Evolutionary conservation across 2,797 vertebrate genomes (phyloP).

Genomic region (Menidia menidia): DNA sequence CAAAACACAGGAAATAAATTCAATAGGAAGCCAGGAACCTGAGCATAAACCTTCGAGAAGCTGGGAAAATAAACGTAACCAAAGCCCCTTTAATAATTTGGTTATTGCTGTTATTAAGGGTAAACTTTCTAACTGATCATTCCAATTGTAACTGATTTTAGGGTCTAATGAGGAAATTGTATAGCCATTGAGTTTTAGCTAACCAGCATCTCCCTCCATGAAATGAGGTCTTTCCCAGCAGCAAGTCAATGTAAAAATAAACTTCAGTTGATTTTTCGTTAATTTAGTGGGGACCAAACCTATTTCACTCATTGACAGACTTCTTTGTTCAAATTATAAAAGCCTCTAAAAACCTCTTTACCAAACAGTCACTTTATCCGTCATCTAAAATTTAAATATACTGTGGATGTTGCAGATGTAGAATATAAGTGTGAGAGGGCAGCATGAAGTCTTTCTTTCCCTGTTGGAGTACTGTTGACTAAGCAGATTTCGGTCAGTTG

Average conservation of each 20-base stretch:
- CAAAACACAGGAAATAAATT: background rate
- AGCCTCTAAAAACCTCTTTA: background rate
- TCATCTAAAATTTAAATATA: no score
- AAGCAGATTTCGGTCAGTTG: background rate
- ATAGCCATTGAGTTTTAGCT: background rate
- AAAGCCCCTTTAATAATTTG: background rate
- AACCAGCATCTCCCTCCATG: background rate
- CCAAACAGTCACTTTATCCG: background rate
- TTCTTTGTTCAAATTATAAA: background rate
- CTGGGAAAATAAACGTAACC: background rate
- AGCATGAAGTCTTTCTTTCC: background rate
- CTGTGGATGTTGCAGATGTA: background rate
- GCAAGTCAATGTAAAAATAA: background rate
- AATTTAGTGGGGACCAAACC: background rate
- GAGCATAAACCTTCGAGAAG: background rate
- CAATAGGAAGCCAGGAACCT: background rate
- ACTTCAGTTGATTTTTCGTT: background rate
- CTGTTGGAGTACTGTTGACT: background rate
- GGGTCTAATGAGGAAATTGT: background rate
- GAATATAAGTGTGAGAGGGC: background rate
- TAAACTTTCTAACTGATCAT: background rate
- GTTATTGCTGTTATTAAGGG: background rate
- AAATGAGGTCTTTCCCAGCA: background rate
- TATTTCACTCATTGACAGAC: background rate
- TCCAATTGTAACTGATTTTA: background rate